Percentiles rank a stretch among this genome's conserved stretches.
Evolutionary conservation across 2,797 vertebrate genomes (phyloP).

Genomic region (Falco berigora): DNA sequence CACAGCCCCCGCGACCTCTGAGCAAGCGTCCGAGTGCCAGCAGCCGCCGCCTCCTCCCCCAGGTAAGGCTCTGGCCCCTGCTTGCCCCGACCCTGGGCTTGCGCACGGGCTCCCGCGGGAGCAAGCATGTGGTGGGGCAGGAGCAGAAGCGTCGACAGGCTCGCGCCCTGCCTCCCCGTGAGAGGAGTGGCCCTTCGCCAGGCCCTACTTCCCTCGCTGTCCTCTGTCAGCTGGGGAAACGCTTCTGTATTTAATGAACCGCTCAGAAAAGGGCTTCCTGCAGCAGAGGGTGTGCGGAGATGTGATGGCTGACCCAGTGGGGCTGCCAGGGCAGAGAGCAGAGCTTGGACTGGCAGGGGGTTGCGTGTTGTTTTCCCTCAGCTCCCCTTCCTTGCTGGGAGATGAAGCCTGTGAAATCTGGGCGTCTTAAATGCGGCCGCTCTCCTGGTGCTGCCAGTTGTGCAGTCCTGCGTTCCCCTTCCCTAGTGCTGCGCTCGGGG

Average conservation of each 20-base stretch:
- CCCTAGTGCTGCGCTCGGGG: fast-evolving
- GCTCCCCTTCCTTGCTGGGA: neutral
- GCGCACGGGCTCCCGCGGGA: fast-evolving
- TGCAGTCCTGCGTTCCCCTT: neutral
- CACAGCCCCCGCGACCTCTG: neutral
- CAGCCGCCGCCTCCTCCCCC: neutral
- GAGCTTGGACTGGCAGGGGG: neutral
- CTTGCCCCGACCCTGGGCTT: fast-evolving
- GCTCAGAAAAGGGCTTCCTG: neutral
- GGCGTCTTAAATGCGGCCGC: neutral
- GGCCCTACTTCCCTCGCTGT: neutral
- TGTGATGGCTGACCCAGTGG: fast-evolving
- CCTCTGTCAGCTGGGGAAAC: neutral
- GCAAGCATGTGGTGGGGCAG: neutral
- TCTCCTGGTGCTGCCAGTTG: neutral
- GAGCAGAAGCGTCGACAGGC: fast-evolving
- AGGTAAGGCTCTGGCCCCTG: neutral
- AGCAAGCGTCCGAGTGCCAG: neutral
- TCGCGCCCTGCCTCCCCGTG: neutral
- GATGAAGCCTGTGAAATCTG: neutral
- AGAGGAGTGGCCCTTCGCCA: neutral
- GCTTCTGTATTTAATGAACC: neutral
- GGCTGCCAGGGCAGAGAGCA: neutral
- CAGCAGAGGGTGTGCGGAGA: fast-evolving
- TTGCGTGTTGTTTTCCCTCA: neutral